Evolutionary conservation across 2,113 vertebrate genomes (phyloP).

Genomic region (Etheostoma cragini): DNA sequence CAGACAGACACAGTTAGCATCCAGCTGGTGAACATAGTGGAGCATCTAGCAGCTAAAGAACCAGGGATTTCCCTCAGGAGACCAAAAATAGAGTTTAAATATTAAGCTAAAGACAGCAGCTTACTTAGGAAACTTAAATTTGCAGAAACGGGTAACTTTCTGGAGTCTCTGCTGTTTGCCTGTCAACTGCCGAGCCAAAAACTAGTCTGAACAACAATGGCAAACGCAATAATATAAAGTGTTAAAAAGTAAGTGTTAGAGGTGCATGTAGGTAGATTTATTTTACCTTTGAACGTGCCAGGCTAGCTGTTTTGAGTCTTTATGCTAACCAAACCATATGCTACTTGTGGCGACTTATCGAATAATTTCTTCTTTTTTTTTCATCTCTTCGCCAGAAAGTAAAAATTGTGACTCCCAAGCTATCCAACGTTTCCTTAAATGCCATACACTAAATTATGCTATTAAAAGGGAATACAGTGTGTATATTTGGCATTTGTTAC

Average conservation of each 20-base stretch:
- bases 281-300: not conserved
- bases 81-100: not conserved
- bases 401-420: conserved; percentile 15
- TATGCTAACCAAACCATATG: not conserved
- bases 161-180: not conserved
- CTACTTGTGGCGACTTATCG: not conserved
- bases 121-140: too few species aligned
- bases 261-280: not conserved
- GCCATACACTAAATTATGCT: conserved; percentile 12
- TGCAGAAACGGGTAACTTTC: not conserved
- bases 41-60: not conserved
- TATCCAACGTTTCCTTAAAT: conserved; percentile 5
- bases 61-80: not conserved
- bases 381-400: not conserved
- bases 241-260: not conserved
- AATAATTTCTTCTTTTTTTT: not conserved
- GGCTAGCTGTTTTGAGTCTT: not conserved
- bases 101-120: not conserved
- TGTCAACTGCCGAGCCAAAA: not conserved
- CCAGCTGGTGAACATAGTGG: not conserved
- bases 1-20: not conserved
- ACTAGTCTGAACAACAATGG: not conserved
- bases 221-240: not conserved
- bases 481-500: conserved; percentile 23
- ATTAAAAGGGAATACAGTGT: conserved; percentile 25